Conservation (phyloP, 2,888 invertebrate genomes). For the Plagodis dolabraria region DNA sequence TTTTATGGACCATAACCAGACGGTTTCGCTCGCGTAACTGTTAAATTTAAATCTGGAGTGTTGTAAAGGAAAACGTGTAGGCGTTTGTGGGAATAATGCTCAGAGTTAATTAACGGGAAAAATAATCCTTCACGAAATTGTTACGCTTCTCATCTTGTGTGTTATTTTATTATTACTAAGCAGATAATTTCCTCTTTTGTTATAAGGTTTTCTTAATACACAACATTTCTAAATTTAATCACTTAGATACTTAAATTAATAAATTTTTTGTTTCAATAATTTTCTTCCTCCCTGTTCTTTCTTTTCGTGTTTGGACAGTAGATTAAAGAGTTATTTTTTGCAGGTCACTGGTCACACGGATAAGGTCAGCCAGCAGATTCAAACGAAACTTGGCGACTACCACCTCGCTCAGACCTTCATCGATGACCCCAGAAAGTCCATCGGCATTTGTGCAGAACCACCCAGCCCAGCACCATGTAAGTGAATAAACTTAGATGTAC, state of each 20-base stretch:
- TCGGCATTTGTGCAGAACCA: constrained; percentile 89
- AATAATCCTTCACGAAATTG: constrained; percentile 17
- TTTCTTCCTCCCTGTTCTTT: no score
- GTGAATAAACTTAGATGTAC: constrained; percentile 42
- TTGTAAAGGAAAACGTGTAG: constrained; percentile 13
- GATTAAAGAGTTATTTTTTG: constrained; percentile 20
- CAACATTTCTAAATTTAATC: no score
- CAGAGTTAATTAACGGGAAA: constrained; percentile 19
- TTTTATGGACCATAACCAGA: constrained; percentile 5
- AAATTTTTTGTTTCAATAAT: no score
- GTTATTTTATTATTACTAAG: constrained; percentile 15
- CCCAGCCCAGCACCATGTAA: constrained; percentile 87
- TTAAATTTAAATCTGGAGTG: constrained; percentile 13
- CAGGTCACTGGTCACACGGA: constrained; percentile 88
- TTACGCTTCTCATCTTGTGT: constrained; percentile 5
- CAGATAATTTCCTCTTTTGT: constrained; percentile 9
- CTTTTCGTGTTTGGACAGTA: background rate
- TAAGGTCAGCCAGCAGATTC: constrained; percentile 88
- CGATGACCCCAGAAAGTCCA: constrained; percentile 87
- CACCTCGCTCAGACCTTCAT: constrained; percentile 87
- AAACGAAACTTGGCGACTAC: constrained; percentile 89
- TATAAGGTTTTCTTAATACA: constrained; percentile 4
- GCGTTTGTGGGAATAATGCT: constrained; percentile 13
- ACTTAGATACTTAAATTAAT: no score
- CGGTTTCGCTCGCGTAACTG: constrained; percentile 4